Evolutionary conservation across 2,797 vertebrate genomes (phyloP), one percentile per base, ranked within the genome.

Genomic region (Leptoclinus maculatus): DNA sequence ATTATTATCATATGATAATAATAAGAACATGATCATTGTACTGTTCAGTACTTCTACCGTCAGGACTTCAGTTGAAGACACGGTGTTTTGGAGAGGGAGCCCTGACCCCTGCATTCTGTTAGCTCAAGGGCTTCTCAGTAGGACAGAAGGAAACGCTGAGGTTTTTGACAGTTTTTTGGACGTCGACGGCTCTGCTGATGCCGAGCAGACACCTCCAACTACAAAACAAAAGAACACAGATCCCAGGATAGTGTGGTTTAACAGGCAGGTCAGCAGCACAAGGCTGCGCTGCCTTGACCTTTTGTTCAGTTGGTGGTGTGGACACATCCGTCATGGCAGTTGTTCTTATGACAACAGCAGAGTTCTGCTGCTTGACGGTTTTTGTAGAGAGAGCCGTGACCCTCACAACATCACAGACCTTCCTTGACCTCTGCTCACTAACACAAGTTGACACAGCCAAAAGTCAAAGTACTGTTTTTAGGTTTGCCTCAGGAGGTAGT

Each of bases 271-370:
- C 60, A 71, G 62, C 65, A 60, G 32, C 76, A 70, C 16, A 67
- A 23, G 51, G 10, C 25, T 23, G 13, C 59, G 67, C 23, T 74
- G 49, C 66, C 79, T 82, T 64, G 58, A 79, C 68, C 66, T 67
- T 29, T 34, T 41, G 34, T 68, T 79, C 76, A 71, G 57, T 75
- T 59, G 45, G 47, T 23, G 63, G 49, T 56, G 71, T 41, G 68
- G 38, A 83, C 2, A 49, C 77, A 85, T 85, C 71, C 70, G 67
- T 90, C 89, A 89, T 29, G 49, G 49, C 79, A 86, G 83, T 71
- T 92, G 88, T 73, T 87, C 76, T 34, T 78, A 34, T 64, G 23
- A 69, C 53, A 68, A 60, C 51, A 68, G 53, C 53, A 60, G 73
- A 74, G 53, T 71, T 84, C 79, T 81, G 78, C 65, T 66, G 23